Evolutionary conservation across 2,113 vertebrate species (phyloP).

Genomic region (Ranitomeya variabilis): DNA sequence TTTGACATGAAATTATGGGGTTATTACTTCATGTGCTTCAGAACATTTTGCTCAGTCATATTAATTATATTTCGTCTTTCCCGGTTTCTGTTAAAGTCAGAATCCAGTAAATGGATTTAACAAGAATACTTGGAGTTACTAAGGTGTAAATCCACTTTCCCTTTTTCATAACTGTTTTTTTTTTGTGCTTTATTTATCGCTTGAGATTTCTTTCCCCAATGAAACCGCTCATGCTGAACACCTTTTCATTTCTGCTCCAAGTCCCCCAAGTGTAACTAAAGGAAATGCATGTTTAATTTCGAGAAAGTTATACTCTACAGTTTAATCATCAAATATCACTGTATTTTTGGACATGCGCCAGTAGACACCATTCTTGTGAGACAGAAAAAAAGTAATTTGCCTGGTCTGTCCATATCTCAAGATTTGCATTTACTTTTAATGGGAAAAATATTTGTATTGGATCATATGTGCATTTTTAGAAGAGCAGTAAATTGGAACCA

Average conservation of each 20-base stretch:
- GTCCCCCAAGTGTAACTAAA: constrained; percentile 56
- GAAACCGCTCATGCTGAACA: constrained; percentile 52
- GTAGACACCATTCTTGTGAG: constrained; percentile 55
- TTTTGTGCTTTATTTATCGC: constrained; percentile 52
- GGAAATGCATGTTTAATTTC: constrained; percentile 58
- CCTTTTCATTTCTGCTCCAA: constrained; percentile 49
- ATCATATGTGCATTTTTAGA: constrained; percentile 47
- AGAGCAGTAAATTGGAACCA: constrained; percentile 45
- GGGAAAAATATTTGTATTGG: constrained; percentile 48
- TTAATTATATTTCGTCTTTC: constrained; percentile 35
- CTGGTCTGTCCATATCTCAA: constrained; percentile 55
- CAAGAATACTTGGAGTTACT: constrained; percentile 46
- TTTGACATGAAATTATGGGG: constrained; percentile 31
- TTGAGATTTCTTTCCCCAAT: constrained; percentile 50
- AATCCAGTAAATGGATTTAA: constrained; percentile 20
- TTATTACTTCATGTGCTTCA: constrained; percentile 19
- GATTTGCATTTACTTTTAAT: constrained; percentile 59
- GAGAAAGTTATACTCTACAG: constrained; percentile 53
- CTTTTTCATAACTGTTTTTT: constrained; percentile 50
- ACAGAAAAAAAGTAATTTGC: constrained; percentile 56
- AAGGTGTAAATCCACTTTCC: constrained; percentile 54
- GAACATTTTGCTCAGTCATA: constrained; percentile 18
- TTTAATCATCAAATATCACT: constrained; percentile 59
- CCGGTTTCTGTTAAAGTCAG: constrained; percentile 42
- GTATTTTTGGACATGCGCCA: constrained; percentile 58